Base-by-base conservation (phyloP, 2,888 invertebrate species). In the Diarsia brunnea region DNA sequence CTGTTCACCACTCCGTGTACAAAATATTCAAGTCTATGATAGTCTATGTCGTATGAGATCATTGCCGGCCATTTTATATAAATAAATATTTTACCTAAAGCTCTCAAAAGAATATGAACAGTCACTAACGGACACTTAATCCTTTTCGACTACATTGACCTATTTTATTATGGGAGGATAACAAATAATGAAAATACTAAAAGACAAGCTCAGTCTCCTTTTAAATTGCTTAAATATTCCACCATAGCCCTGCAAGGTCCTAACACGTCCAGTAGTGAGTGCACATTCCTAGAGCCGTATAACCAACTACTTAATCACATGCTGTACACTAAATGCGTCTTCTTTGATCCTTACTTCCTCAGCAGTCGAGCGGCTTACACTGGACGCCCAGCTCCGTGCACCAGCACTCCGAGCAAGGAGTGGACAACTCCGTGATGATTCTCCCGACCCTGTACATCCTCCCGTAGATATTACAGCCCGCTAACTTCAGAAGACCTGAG, bases 401-500 rank as follows among this genome's bases (percentile, higher is more conserved):
- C 94, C 98, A 98, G 94, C 99, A 99, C 94, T 98, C 98, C 85
- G 98, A 97, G 93, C 99, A 99, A 21, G 98, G 97, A 75, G 97
- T 97, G 11, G 98, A 98, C 80, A 99, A 95, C 95, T 99, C 98
- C 2, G 98, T 97, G 87, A 99, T 98, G 85, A 98, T 98, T 89
- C 98, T 97, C 7, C 98, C 98, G 16, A 98, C 98, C 43, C 98
- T 97, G 93, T 98, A 98, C 98, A 98, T 98, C 83, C 98, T 97
- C 11, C 99, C 99, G 90, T 98, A 98, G 88, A 99, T 98, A 94
- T 99, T 99, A 91, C 99, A 99, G 0, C 98, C 98, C 19, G 98
- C 98, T 81, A 98, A 93, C 93, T 98, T 98, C 64, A 98, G 94
- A 69, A 98, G 93, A 53, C 98, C 97, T 21, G 97, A 93, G 2